Conservation (phyloP, 2,797 vertebrate genomes). For the Tauraco hartlaubi region DNA sequence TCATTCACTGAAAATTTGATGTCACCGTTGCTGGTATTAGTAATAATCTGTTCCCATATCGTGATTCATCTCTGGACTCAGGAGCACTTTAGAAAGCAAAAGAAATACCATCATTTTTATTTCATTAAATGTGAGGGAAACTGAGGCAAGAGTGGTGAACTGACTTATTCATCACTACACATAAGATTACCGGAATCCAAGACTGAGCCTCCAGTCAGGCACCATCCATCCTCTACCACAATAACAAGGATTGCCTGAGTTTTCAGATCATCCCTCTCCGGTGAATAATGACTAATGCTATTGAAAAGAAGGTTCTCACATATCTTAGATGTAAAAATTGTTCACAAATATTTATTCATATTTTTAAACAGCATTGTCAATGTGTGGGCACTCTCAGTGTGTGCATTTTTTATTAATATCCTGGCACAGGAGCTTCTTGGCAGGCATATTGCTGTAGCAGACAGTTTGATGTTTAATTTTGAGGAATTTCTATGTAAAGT, state of each 20-base stretch:
- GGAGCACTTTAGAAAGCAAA: not conserved
- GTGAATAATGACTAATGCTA: not conserved
- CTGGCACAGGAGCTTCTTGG: not conserved
- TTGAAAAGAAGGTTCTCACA: not conserved
- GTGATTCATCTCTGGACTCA: not conserved
- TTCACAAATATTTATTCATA: slow-evolving; percentile 46
- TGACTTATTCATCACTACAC: not conserved
- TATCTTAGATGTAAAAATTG: not conserved
- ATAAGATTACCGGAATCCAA: not conserved
- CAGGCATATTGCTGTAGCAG: not conserved
- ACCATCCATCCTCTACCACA: not conserved
- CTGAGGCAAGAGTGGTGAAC: not conserved
- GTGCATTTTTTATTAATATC: slow-evolving; percentile 27
- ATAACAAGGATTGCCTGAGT: not conserved
- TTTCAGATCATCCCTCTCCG: not conserved
- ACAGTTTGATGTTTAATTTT: slow-evolving; percentile 16
- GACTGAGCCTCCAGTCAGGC: not conserved
- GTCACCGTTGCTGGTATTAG: not conserved
- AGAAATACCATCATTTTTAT: not conserved
- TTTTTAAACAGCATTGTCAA: slow-evolving; percentile 33
- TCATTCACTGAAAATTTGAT: not conserved
- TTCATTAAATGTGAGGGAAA: not conserved
- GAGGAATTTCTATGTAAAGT: not conserved
- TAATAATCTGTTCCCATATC: not conserved
- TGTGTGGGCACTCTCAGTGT: slow-evolving; percentile 32